Conservation (phyloP, 2,113 vertebrate species). For the Tachysurus vachellii region DNA sequence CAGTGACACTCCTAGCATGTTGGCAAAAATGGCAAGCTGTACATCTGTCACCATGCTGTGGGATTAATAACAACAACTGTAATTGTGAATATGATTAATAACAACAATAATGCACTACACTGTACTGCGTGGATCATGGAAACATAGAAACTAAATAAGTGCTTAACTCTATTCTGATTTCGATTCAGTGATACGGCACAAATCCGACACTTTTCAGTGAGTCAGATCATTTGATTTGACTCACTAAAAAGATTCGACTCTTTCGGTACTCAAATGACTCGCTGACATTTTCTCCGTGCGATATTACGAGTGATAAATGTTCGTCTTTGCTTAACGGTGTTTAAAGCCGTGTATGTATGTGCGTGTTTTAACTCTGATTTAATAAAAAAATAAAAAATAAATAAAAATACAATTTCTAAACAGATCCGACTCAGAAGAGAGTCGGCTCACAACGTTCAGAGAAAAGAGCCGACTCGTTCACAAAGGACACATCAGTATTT, state of each 20-base stretch:
- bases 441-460: not conserved
- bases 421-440: not conserved
- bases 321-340: not conserved
- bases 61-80: not conserved
- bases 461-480: not conserved
- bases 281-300: not conserved
- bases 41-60: slow-evolving; percentile 95
- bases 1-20: slow-evolving; percentile 96
- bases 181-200: not conserved
- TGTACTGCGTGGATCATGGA: not conserved
- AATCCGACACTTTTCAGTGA: not conserved
- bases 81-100: not conserved
- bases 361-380: not conserved
- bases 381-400: not conserved
- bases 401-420: not conserved
- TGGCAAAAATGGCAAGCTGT: slow-evolving; percentile 96
- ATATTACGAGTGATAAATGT: not conserved
- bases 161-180: not conserved
- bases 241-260: not conserved
- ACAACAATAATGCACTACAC: not conserved
- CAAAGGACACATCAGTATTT: not conserved
- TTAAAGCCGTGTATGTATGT: not conserved
- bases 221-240: not conserved
- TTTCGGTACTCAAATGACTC: not conserved
- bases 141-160: not conserved